These are phyloP conservation scores for Thalassophryne amazonica DNA, from an alignment of 2,797 vertebrate species.

Conservation along the genomic window DNA sequence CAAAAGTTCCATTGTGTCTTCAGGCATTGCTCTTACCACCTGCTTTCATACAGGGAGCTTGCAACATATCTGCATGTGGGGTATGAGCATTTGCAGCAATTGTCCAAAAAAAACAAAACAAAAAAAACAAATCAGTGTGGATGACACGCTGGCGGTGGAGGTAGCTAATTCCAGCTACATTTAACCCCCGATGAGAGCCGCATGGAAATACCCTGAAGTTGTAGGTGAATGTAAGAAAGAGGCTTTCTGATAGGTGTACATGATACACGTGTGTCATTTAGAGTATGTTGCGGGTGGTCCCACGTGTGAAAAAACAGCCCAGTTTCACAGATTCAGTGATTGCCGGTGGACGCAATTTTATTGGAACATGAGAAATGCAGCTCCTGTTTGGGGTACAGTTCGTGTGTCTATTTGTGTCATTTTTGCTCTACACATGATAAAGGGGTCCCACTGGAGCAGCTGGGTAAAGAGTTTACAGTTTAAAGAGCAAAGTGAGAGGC, in stretches of 20 bases:
- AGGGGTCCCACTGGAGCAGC: conserved; percentile 27
- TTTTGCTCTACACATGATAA: neutral
- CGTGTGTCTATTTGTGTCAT: neutral
- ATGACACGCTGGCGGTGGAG: no score
- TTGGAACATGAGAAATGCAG: neutral
- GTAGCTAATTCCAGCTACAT: no score
- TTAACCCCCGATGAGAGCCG: no score
- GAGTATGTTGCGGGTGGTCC: neutral
- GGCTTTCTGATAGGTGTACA: neutral
- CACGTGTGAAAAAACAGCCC: neutral
- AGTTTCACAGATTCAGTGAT: neutral
- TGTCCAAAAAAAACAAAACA: no score
- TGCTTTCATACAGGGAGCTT: no score
- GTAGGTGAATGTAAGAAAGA: neutral
- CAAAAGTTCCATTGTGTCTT: no score
- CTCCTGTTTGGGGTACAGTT: neutral
- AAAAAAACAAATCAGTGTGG: no score
- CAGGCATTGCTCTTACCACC: no score
- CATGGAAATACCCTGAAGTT: neutral
- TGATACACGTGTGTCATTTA: neutral
- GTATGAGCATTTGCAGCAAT: no score
- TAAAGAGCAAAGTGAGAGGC: conserved; percentile 22
- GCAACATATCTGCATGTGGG: no score
- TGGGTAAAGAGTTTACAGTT: conserved; percentile 24
- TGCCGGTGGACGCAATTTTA: neutral